phyloP scores from a whole-genome alignment of 2,797 vertebrate species.

The Arctocebus calabarensis region DNA sequence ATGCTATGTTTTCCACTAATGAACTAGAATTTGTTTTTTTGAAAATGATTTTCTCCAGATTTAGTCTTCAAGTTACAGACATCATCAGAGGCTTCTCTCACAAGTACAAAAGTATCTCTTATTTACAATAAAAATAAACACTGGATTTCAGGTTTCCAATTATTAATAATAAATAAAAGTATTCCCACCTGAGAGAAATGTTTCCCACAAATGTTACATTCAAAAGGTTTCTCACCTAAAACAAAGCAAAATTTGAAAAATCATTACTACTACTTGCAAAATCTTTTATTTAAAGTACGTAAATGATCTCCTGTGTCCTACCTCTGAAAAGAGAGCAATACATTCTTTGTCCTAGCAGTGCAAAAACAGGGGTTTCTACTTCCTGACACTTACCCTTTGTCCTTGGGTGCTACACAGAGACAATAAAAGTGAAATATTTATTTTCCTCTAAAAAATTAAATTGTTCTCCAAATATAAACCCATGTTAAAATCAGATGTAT shows the following conservation, averaged over 20 bases:
- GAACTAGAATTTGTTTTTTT: neutral
- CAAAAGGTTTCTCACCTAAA: slow-evolving; percentile 99
- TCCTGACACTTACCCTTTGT: neutral
- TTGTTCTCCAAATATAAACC: neutral
- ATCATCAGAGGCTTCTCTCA: slow-evolving; percentile 5
- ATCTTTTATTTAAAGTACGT: neutral
- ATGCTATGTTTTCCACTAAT: neutral
- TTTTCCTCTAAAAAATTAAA: slow-evolving; percentile 15
- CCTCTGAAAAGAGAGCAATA: neutral
- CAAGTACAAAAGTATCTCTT: neutral
- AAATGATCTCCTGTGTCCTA: neutral
- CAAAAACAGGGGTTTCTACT: neutral
- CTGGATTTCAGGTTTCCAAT: slow-evolving; percentile 75
- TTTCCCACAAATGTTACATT: slow-evolving; percentile 98
- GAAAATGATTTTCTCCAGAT: neutral
- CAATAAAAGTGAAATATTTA: neutral
- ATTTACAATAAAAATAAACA: slow-evolving; percentile 33
- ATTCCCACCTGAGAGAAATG: slow-evolving; percentile 97
- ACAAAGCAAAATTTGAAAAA: slow-evolving; percentile 77
- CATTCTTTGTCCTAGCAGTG: rapidly evolving
- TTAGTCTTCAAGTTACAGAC: neutral
- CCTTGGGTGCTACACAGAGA: neutral
- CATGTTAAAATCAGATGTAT: neutral
- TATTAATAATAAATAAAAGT: slow-evolving; percentile 81
- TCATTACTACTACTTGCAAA: neutral